phyloP scores from a whole-genome alignment of 2,113 vertebrate genomes.

The Vulpes vulpes region DNA sequence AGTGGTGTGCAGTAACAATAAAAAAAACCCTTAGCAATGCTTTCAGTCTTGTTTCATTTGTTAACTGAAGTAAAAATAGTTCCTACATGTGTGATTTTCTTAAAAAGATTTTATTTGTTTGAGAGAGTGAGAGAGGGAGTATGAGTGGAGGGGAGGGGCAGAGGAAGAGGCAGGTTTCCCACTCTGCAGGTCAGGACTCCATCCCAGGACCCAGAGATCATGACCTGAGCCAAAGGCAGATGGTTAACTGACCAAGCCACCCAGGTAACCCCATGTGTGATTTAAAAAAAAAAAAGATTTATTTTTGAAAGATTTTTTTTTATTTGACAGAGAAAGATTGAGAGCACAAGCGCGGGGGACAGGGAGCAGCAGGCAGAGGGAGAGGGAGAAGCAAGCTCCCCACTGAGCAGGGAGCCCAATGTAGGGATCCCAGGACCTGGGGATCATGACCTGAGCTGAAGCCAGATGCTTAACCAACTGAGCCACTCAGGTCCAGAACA shows the following conservation, averaged over 20 bases:
- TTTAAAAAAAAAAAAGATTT: no score
- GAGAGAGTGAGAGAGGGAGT: background rate
- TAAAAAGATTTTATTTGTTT: background rate
- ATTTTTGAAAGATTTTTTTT: no score
- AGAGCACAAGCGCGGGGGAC: no score
- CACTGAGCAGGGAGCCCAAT: no score
- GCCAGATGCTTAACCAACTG: no score
- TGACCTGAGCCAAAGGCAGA: background rate
- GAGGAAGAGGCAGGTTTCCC: background rate
- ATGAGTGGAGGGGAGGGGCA: background rate
- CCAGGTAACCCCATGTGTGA: background rate
- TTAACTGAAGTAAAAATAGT: background rate
- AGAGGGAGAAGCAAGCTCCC: no score
- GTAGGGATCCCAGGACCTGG: no score
- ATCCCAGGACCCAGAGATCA: background rate
- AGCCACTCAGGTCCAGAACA: no score
- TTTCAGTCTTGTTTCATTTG: background rate
- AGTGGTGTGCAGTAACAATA: background rate
- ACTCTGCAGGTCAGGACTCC: no score
- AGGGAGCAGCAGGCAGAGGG: no score
- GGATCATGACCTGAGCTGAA: no score
- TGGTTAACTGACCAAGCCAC: background rate
- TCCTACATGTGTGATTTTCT: background rate
- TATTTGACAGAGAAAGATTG: no score
- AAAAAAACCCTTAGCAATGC: background rate